Evolutionary conservation across 2,888 invertebrate species (phyloP).

Genomic region (Drosophila austrosaltans): DNA sequence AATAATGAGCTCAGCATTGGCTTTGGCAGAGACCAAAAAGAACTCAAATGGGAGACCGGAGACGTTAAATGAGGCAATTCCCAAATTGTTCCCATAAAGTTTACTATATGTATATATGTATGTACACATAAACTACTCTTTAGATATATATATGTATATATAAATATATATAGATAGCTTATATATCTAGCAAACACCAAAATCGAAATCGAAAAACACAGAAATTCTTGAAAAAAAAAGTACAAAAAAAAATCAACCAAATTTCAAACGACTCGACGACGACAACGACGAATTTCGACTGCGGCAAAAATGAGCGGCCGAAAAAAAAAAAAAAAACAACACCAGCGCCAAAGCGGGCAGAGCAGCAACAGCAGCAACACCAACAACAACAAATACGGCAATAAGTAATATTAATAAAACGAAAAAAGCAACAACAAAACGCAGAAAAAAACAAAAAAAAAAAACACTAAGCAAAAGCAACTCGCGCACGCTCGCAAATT

Average conservation of each 20-base stretch:
- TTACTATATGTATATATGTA: no score
- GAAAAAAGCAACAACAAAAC: slow-evolving; percentile 7
- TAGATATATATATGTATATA: slow-evolving; percentile 34
- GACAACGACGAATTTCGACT: slow-evolving; percentile 74
- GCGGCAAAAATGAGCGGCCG: slow-evolving; percentile 71
- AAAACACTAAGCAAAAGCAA: slow-evolving; percentile 59
- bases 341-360: slow-evolving; percentile 28
- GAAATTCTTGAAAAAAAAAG: slow-evolving; percentile 42
- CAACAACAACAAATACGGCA: slow-evolving; percentile 45
- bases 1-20: slow-evolving; percentile 74
- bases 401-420: slow-evolving; percentile 50
- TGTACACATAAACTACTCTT: slow-evolving; percentile 30
- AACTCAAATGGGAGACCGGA: slow-evolving; percentile 5
- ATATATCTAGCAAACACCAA: slow-evolving; percentile 12
- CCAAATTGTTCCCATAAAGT: slow-evolving; percentile 33
- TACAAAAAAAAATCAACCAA: slow-evolving; percentile 4
- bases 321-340: slow-evolving; percentile 55
- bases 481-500: slow-evolving; percentile 67
- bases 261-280: slow-evolving; percentile 54
- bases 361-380: slow-evolving; percentile 14
- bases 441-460: slow-evolving; percentile 36
- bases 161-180: slow-evolving; percentile 43
- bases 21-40: slow-evolving; percentile 59
- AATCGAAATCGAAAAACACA: slow-evolving; percentile 14
- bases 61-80: slow-evolving; percentile 31